A percentile compares a stretch with the other conserved stretches of the same genome.
phyloP scores from a whole-genome alignment of 1,140 invertebrate species.

The Lepidurus couesii region DNA sequence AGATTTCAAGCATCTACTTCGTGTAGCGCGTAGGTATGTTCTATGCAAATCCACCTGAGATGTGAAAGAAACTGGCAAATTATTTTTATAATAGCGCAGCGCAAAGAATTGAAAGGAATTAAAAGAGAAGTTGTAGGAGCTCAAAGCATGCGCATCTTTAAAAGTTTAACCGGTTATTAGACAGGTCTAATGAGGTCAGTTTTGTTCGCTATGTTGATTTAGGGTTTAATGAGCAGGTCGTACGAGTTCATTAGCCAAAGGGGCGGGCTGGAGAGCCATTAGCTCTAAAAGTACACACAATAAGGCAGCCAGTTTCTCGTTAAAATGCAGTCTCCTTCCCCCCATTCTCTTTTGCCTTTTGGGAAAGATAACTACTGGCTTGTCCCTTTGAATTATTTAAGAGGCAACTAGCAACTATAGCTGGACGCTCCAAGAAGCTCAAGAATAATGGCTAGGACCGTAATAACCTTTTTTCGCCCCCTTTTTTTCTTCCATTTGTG shows the following conservation, averaged over 20 bases:
- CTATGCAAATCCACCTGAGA: too few species aligned
- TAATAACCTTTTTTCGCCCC: not conserved
- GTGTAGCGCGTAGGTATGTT: too few species aligned
- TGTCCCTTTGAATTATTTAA: conserved; percentile 22
- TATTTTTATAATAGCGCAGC: too few species aligned
- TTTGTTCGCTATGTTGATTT: conserved; percentile 15
- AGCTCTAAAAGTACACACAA: conserved; percentile 2
- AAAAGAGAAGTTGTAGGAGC: not conserved
- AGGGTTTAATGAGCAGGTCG: conserved; percentile 18
- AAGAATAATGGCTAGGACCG: not conserved
- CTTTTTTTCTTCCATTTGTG: not conserved
- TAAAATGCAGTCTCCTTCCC: not conserved
- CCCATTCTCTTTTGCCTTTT: not conserved
- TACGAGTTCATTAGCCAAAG: conserved; percentile 15
- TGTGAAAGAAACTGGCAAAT: too few species aligned
- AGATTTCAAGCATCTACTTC: too few species aligned
- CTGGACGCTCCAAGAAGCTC: not conserved
- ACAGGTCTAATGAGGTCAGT: conserved; percentile 17
- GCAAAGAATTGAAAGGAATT: too few species aligned
- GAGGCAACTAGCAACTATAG: not conserved
- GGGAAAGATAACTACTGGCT: conserved; percentile 7
- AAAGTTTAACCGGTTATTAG: conserved; percentile 16
- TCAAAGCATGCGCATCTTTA: not conserved
- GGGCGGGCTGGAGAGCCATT: not conserved
- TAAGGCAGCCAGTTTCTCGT: not conserved